phyloP scores from a whole-genome alignment of 35 echinoderm and acorn worm species.

The Strongylocentrotus purpuratus region DNA sequence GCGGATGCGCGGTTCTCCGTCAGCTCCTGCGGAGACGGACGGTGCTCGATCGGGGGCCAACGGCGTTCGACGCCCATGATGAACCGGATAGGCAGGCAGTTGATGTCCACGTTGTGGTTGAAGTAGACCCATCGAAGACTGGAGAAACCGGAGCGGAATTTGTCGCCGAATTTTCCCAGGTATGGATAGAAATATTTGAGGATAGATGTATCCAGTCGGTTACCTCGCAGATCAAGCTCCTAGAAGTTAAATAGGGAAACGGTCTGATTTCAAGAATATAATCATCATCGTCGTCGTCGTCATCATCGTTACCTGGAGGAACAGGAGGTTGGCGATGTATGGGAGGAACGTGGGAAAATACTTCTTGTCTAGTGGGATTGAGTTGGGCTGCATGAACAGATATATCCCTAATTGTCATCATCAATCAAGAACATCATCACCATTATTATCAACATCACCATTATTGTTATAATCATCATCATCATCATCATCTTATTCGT shows the following conservation, averaged over 20 bases:
- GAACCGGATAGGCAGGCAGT: background rate
- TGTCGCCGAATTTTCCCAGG: conserved; percentile 9
- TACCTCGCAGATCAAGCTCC: conserved; percentile 38
- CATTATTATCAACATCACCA: background rate
- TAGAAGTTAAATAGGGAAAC: background rate
- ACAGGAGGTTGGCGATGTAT: too few relatives aligned
- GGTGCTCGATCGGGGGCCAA: conserved; percentile 27
- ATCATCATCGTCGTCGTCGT: background rate
- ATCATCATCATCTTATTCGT: too few relatives aligned
- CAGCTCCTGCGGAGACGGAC: conserved; percentile 15
- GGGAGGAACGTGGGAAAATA: too few relatives aligned
- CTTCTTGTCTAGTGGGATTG: too few relatives aligned
- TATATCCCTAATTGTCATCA: background rate
- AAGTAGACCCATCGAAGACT: conserved; percentile 30
- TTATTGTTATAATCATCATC: too few relatives aligned
- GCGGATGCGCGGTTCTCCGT: background rate
- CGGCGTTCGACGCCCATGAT: conserved; percentile 1
- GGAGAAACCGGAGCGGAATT: background rate
- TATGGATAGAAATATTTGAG: conserved; percentile 42
- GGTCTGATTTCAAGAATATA: background rate
- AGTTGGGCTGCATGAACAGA: too few relatives aligned
- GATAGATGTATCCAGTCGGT: background rate
- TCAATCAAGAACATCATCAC: background rate
- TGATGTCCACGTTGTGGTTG: conserved; percentile 34
- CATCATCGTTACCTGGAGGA: too few relatives aligned